phyloP scores from a whole-genome alignment of 2,113 vertebrate genomes.

The Tinamus guttatus region DNA sequence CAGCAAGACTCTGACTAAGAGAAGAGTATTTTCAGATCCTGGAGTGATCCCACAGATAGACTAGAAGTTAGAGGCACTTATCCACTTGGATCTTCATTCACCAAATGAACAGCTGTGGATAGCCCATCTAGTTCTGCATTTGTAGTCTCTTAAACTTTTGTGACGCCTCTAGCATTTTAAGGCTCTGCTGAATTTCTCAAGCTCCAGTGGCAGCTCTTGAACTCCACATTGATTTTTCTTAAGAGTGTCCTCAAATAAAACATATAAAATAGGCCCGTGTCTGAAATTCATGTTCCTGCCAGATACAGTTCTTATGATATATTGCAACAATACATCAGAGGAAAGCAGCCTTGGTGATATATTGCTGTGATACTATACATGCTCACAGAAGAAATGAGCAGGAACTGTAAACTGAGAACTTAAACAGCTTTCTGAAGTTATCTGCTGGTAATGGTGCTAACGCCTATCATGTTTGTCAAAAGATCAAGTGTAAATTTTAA shows the following conservation, averaged over 20 bases:
- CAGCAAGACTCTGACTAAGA: not conserved
- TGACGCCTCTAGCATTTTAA: not conserved
- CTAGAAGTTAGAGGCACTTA: not conserved
- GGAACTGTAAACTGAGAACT: constrained; percentile 27
- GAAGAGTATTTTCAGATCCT: not conserved
- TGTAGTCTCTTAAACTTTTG: constrained; percentile 31
- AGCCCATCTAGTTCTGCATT: not conserved
- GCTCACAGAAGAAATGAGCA: constrained; percentile 37
- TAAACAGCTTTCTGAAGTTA: constrained; percentile 47
- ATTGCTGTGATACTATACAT: constrained; percentile 28
- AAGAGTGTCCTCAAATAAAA: constrained; percentile 69
- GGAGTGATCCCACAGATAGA: not conserved
- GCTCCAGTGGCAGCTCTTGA: constrained; percentile 20
- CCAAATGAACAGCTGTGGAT: not conserved
- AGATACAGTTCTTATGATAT: constrained; percentile 56
- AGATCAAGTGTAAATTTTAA: not conserved
- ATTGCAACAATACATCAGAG: constrained; percentile 73
- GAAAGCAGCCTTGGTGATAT: constrained; percentile 40
- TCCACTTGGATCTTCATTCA: not conserved
- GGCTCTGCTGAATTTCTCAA: constrained; percentile 23
- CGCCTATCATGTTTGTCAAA: not conserved
- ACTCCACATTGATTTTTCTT: constrained; percentile 61
- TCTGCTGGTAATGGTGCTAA: constrained; percentile 2
- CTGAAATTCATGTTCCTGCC: constrained; percentile 69
- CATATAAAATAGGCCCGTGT: constrained; percentile 37